A percentile compares a stretch with the other conserved stretches of the same genome.
These are phyloP conservation scores for Pterocles gutturalis DNA, from an alignment of 2,113 vertebrate species.

Conservation along the genomic window DNA sequence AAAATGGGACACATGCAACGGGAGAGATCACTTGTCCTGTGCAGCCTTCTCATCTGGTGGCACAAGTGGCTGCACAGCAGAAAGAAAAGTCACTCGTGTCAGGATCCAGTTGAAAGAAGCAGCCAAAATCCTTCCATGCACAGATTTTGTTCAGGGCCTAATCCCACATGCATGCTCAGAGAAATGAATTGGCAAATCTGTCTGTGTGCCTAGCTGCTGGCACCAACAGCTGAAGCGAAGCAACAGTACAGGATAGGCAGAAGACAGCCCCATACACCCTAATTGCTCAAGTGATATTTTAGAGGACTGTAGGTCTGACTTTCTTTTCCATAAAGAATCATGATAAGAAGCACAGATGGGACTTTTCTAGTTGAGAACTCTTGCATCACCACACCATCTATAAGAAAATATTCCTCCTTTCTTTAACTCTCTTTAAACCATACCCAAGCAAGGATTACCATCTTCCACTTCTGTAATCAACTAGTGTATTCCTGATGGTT, in stretches of 20 bases:
- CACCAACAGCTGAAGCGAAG: background rate
- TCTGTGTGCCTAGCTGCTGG: background rate
- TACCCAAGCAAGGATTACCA: background rate
- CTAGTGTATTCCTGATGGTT: background rate
- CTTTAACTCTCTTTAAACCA: background rate
- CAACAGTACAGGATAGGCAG: background rate
- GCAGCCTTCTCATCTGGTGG: fast-evolving
- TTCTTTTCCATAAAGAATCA: background rate
- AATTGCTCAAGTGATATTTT: background rate
- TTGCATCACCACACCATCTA: background rate
- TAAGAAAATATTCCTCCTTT: background rate
- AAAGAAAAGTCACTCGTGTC: background rate
- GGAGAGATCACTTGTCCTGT: background rate
- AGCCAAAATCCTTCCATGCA: background rate
- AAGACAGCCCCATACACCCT: background rate
- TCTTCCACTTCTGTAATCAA: background rate
- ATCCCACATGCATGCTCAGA: fast-evolving
- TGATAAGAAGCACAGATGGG: background rate
- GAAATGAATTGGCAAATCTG: background rate
- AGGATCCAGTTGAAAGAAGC: background rate
- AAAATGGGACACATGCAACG: background rate
- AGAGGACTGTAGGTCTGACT: fast-evolving
- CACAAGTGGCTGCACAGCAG: background rate
- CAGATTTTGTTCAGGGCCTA: background rate
- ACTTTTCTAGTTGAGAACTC: background rate